Conservation (phyloP, 2,888 invertebrate species). For the Hydraecia micacea region DNA sequence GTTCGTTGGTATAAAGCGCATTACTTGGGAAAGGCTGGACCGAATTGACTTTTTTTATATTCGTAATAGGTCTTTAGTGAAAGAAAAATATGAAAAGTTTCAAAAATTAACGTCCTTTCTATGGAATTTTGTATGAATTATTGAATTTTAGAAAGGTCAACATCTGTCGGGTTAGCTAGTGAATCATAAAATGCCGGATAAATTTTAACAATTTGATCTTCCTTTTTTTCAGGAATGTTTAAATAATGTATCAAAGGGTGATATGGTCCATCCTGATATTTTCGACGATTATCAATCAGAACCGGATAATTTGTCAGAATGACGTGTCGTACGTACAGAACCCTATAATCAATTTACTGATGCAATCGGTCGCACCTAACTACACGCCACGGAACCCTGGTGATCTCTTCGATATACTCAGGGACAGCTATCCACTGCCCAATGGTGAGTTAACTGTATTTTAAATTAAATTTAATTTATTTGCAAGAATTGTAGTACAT, state of each 20-base stretch:
- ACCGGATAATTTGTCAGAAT: constrained; percentile 51
- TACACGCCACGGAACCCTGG: constrained; percentile 64
- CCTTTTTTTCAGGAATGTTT: constrained; percentile 21
- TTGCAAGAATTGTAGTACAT: neutral
- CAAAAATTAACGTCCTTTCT: too few species aligned
- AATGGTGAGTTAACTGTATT: constrained; percentile 67
- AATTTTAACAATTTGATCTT: neutral
- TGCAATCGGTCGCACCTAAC: constrained; percentile 66
- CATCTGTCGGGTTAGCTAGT: neutral
- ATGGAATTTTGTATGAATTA: too few species aligned
- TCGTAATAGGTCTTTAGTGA: neutral
- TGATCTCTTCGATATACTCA: constrained; percentile 71
- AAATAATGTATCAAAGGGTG: constrained; percentile 30
- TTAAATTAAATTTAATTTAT: neutral
- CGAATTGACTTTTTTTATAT: neutral
- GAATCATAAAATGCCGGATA: neutral
- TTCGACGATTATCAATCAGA: constrained; percentile 30
- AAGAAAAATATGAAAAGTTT: neutral
- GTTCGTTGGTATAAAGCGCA: neutral
- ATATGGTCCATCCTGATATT: constrained; percentile 28
- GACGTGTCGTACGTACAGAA: constrained; percentile 63
- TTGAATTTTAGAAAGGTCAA: too few species aligned
- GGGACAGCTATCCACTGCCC: constrained; percentile 73
- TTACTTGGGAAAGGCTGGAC: neutral
- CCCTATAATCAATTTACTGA: constrained; percentile 65